Percentiles rank a stretch among this genome's conserved stretches.
phyloP scores from a whole-genome alignment of 2,113 vertebrate species.

The Progne subis region DNA sequence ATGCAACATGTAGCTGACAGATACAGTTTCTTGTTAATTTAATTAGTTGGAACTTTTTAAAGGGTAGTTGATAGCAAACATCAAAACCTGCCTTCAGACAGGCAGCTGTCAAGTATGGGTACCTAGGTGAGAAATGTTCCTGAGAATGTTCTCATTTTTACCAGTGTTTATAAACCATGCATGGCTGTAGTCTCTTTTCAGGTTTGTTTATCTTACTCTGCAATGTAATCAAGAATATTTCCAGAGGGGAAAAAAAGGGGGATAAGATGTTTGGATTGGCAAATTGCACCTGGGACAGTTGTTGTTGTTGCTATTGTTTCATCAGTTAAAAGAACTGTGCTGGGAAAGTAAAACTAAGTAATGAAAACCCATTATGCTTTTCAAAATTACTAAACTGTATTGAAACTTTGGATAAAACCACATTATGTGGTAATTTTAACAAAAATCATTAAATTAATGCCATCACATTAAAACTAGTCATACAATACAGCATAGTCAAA shows the following conservation, averaged over 20 bases:
- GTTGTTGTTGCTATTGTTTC: neutral
- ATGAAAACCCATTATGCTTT: neutral
- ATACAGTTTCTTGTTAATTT: neutral
- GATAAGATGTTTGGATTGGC: neutral
- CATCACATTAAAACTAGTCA: neutral
- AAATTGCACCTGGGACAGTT: neutral
- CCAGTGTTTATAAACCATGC: neutral
- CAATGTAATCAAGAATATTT: neutral
- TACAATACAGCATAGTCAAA: neutral
- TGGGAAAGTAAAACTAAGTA: neutral
- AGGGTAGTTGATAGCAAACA: neutral
- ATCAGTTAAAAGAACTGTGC: neutral
- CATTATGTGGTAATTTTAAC: neutral
- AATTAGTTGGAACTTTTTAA: neutral
- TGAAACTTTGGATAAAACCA: neutral
- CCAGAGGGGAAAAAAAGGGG: neutral
- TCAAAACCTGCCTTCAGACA: neutral
- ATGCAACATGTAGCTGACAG: neutral
- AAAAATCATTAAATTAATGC: neutral
- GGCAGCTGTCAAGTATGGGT: neutral
- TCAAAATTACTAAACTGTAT: neutral
- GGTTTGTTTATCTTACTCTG: neutral
- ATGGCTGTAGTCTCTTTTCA: neutral
- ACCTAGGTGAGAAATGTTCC: neutral
- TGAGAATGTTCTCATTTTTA: neutral